Evolutionary conservation across 2,888 invertebrate species (phyloP).

Genomic region (Apoderus coryli): DNA sequence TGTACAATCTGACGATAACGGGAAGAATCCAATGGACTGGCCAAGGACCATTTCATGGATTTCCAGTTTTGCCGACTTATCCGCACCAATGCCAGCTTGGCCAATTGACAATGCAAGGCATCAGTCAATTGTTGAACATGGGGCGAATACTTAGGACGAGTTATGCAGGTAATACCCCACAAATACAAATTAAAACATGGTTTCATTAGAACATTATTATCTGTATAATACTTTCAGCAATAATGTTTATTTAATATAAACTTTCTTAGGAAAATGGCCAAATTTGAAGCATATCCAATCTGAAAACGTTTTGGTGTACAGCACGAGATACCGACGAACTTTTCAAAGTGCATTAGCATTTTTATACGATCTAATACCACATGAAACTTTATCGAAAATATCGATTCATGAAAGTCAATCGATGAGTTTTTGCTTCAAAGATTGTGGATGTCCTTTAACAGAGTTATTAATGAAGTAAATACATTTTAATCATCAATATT

Average conservation of each 20-base stretch:
- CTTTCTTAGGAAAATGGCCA: too few species aligned
- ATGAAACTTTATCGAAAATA: constrained; percentile 49
- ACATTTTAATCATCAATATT: too few species aligned
- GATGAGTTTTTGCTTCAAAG: constrained; percentile 71
- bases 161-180: constrained; percentile 40
- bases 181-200: too few species aligned
- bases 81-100: constrained; percentile 64
- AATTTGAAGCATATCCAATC: constrained; percentile 34
- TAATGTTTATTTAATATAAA: too few species aligned
- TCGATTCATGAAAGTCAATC: constrained; percentile 63
- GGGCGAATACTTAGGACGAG: constrained; percentile 52
- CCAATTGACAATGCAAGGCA: constrained; percentile 68
- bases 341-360: constrained; percentile 81
- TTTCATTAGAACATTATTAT: too few species aligned
- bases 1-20: constrained; percentile 39
- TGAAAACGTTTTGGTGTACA: constrained; percentile 54
- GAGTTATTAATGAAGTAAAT: constrained; percentile 42
- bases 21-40: constrained; percentile 61
- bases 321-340: constrained; percentile 77
- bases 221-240: too few species aligned
- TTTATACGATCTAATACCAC: constrained; percentile 53
- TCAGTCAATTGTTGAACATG: constrained; percentile 14
- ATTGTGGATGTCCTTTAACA: constrained; percentile 65
- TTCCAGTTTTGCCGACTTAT: constrained; percentile 57
- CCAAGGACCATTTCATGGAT: constrained; percentile 71